Percentiles rank a stretch among this genome's conserved stretches.
Conservation (phyloP, 64 coral and sea anemone genomes). For the Orbicella faveolata region DNA sequence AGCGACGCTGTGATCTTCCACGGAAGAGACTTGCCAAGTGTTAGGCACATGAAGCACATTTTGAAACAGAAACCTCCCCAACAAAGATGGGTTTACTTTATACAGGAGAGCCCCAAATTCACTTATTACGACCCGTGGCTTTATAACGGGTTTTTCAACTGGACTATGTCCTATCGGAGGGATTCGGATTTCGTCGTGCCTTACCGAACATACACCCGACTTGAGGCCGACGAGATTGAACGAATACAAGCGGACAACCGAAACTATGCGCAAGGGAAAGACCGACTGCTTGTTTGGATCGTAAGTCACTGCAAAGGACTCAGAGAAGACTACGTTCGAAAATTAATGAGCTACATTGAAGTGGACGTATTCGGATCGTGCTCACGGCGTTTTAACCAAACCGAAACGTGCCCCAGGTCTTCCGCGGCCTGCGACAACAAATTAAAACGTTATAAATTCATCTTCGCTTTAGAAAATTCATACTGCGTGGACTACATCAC, state of each 20-base stretch:
- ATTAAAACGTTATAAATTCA: conserved; percentile 59
- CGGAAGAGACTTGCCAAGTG: conserved; percentile 42
- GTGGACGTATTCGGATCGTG: conserved; percentile 63
- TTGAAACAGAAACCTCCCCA: not conserved
- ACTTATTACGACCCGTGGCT: not conserved
- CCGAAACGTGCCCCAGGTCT: not conserved
- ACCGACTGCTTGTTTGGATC: conserved; percentile 53
- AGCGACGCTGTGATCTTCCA: conserved; percentile 63
- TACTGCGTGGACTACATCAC: conserved; percentile 70
- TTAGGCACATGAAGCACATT: not conserved
- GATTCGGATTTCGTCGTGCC: conserved; percentile 61
- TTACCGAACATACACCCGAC: conserved; percentile 45
- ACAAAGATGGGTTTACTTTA: conserved; percentile 67
- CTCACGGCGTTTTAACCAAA: conserved; percentile 40
- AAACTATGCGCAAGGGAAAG: conserved; percentile 52
- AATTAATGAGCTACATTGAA: conserved; percentile 53
- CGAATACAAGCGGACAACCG: not conserved
- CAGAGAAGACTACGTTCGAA: conserved; percentile 51
- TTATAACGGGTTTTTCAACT: conserved; percentile 43
- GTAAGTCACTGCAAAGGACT: conserved; percentile 58
- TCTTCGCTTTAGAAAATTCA: conserved; percentile 64
- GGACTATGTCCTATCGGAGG: conserved; percentile 62
- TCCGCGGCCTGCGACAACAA: conserved; percentile 24
- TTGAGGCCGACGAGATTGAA: not conserved
- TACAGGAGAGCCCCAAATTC: conserved; percentile 48